A percentile compares a stretch with the other conserved stretches of the same genome.
Evolutionary conservation across 2,888 invertebrate species (phyloP).

Genomic region (Notocelia uddmanniana): DNA sequence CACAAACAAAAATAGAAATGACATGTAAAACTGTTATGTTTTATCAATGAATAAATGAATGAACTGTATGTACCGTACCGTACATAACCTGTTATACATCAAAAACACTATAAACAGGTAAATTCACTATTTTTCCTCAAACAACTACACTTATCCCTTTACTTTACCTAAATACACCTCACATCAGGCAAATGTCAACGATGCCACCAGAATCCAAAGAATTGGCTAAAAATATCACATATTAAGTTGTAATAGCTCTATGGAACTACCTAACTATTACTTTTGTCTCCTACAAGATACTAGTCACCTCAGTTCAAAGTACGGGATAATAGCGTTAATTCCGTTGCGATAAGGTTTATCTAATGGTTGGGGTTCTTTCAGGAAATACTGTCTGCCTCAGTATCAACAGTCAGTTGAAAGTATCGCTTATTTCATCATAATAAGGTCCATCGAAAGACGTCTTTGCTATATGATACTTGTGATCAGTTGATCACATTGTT

Average conservation of each 20-base stretch:
- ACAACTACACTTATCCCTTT: neutral
- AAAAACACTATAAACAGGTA: neutral
- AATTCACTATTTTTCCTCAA: slow-evolving; percentile 9
- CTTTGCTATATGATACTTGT: neutral
- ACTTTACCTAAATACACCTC: neutral
- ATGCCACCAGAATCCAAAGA: slow-evolving; percentile 17
- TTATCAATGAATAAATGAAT: too few relatives aligned
- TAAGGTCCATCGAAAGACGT: neutral
- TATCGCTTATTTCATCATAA: neutral
- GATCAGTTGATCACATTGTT: too few relatives aligned
- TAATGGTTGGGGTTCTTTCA: neutral
- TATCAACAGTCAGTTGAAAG: neutral
- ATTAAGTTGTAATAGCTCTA: neutral
- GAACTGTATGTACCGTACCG: too few relatives aligned
- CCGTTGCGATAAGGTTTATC: neutral
- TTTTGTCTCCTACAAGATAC: neutral
- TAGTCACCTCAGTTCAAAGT: neutral
- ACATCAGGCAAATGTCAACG: neutral
- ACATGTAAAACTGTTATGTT: too few relatives aligned
- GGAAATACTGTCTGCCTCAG: neutral
- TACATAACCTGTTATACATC: neutral
- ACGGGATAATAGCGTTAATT: neutral
- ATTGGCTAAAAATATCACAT: neutral
- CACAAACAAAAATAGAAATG: too few relatives aligned
- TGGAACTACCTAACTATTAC: neutral